These are phyloP conservation scores for Leucoma salicis DNA, from an alignment of 2,888 invertebrate genomes.

Conservation along the genomic window DNA sequence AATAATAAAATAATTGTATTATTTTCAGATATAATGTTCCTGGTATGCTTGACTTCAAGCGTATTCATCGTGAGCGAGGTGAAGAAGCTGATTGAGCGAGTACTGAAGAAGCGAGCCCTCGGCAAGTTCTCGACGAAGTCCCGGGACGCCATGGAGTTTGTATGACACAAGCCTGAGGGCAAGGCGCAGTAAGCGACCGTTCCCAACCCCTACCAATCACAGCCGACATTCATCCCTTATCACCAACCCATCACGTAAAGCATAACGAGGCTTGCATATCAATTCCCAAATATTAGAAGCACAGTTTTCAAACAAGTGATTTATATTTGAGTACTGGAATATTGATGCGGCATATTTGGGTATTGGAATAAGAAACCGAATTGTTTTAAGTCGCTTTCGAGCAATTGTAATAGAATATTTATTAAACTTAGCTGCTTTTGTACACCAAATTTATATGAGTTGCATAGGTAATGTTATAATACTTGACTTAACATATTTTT, in stretches of 20 bases:
- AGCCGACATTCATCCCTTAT: not conserved
- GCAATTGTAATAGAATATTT: too few species aligned
- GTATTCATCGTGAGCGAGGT: conserved; percentile 97
- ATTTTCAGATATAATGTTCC: conserved; percentile 93
- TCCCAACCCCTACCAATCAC: not conserved
- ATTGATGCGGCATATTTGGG: not conserved
- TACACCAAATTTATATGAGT: too few species aligned
- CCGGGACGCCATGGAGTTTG: conserved; percentile 85
- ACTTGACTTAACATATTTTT: too few species aligned
- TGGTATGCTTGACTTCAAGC: conserved; percentile 95
- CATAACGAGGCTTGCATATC: not conserved
- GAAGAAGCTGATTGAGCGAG: conserved; percentile 92
- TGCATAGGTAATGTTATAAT: too few species aligned
- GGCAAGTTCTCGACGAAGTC: conserved; percentile 69
- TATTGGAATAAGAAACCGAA: too few species aligned
- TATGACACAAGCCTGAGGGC: conserved; percentile 84
- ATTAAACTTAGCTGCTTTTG: too few species aligned
- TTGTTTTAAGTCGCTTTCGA: too few species aligned
- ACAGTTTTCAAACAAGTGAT: not conserved
- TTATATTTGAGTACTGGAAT: not conserved
- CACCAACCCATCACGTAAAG: not conserved
- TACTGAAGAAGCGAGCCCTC: conserved; percentile 82
- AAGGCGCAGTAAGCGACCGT: conserved; percentile 64
- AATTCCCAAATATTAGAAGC: not conserved
- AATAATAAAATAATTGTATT: too few species aligned